Evolutionary conservation across 2,888 invertebrate genomes (phyloP), one percentile per base, ranked within the genome.

Genomic region (Dolomedes plantarius): DNA sequence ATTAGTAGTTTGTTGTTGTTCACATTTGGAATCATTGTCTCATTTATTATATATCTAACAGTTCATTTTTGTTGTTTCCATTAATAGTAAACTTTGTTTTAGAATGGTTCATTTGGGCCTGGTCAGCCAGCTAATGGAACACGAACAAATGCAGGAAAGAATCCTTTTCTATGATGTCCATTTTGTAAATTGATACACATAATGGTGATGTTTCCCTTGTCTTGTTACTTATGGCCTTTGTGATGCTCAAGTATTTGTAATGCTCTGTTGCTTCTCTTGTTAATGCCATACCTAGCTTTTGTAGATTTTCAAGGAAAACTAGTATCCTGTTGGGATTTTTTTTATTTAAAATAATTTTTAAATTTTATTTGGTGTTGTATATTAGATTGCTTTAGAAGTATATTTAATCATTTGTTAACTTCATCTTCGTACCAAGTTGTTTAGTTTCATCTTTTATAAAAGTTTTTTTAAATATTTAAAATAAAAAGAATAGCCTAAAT

Each of bases 181-280:
- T 62, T 65, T 65, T 36, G 27, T n/a, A 68, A 56, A 7, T 71
- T 50, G 41, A 46, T 13, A 62, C 32, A 67, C 41, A 32, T 32
- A 16, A 9, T 41, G 62, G 69, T 62, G 56, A 82, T 73, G 50
- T 72, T 80, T 67, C 69, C 75, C 23, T 39, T 64, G 39, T 46
- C 67, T 82, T 82, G 69, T 75, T 82, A 69, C 28, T 16, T 65
- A 50, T 73, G 62, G 69, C 71, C 75, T 83, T 67, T 83, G 82
- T 83, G 82, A 83, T 83, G 71, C 76, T 76, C 76, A 76, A 83
- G 72, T 76, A 65, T 73, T 71, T 76, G 82, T 75, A 76, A 76
- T 76, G 69, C 76, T 83, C 32, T 73, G 32, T 75, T 65, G 75
- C 75, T 76, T 46, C 39, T 46, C 46, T 50, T 69, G 71, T 62